Evolutionary conservation across 2,888 invertebrate genomes (phyloP), one percentile per base, ranked within the genome.

Genomic region (Cordilura impudica): DNA sequence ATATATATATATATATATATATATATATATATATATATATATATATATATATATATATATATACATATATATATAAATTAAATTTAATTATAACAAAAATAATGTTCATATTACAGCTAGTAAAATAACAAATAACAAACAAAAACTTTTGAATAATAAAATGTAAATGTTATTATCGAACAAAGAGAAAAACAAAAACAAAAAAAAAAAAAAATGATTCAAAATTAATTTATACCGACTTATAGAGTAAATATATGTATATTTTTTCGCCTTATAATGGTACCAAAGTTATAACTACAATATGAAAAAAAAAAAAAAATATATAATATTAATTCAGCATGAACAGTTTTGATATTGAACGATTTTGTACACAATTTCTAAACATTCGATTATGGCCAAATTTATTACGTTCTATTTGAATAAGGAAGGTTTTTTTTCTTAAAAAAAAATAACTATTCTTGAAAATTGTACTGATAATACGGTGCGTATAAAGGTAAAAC

Each of bases 71-170:
- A 61, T n/a, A 26, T n/a, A 58, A 26, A 10, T 16, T 16, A 47
- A 65, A 47, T 10, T 21, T 31, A 72, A 49, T 12, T 49, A 12
- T 31, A 53, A 53, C 10, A 19, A 18, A 23, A 69, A 61, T 19
- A 60, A 56, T 58, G 43, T 76, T 56, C 74, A 81, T 70, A 77
- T 67, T 71, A 67, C 65, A 81, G 73, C 14, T 49, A 77, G 47
- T 45, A 47, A 56, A 43, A 71, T 47, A 19, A 4, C 8, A 58
- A 31, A 53, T 12, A 61, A 58, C 39, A 1, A 26, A 26, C 21
- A 39, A 47, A 39, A 61, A 29, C 10, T 19, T 35, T 49, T 51
- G 2, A n/a, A 49, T 60, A 60, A 60, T 63, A 49, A 47, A 35
- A 49, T 63, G 19, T 14, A 31, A 63, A 77, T 60, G 53, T 72